Base-by-base conservation (phyloP, 2,888 invertebrate genomes). In the Drosophila paucipuncta region DNA sequence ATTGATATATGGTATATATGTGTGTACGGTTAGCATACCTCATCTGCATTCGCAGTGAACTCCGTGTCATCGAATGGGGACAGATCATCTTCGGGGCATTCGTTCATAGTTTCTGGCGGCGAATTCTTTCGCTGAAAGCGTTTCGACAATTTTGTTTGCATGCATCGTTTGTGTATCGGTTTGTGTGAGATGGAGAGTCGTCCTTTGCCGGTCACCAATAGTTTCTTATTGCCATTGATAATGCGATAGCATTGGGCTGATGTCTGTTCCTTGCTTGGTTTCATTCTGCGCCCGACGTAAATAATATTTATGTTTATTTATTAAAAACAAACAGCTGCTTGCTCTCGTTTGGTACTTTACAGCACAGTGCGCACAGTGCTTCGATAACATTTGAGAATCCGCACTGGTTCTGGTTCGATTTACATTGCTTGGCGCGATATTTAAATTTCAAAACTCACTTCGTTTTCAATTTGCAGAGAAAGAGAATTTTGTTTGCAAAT, bases 11-110 rank as follows among this genome's bases (percentile, higher is more conserved):
- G 4, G n/a, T 31, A 39, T 37, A 16, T 41, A 18, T 31, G 11
- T 47, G 16, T 25, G 9, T 4, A 16, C 9, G 11, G 28, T 9
- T 6, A 4, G 5, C 62, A 11, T 33, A 67, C 78, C 76, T 80
- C 61, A 5, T 49, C 4, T 41, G 16, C 16, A 9, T 70, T 52
- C 3, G 11, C 7, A 2, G 18, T 30, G 9, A 31, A 47, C 1
- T 71, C 71, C 13, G 54, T 31, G 18, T 63, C 80, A 28, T 49
- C 57, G 6, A n/a, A 10, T 6, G 39, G n/a, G 2, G 62, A 41
- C n/a, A 47, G 1, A 7, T 28, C 33, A 0, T 74, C 65, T 5
- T 69, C 64, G 11, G 35, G 30, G 5, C 22, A 31, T 7, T 58
- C 2, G 25, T 47, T 50, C 5, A 55, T 43, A 0, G n/a, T 7